Conservation (phyloP, 1,140 invertebrate species). For the Bactericera cockerelli region DNA sequence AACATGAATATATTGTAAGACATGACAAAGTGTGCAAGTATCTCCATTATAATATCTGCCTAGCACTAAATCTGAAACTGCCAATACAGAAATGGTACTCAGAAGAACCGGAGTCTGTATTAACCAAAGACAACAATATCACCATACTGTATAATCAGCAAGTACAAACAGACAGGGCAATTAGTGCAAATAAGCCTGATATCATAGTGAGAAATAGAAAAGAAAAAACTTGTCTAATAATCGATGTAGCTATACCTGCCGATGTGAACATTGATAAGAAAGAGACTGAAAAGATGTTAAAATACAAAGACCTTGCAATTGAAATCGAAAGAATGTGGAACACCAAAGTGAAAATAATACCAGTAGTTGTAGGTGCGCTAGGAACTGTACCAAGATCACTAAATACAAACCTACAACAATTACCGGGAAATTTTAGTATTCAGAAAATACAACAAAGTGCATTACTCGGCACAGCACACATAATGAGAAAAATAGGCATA, state of each 20-base stretch:
- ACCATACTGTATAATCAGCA: background rate
- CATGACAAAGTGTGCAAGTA: slow-evolving; percentile 4
- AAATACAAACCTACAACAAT: background rate
- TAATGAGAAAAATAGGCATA: too few relatives aligned
- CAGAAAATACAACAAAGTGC: background rate
- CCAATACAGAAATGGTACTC: background rate
- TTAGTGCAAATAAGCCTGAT: background rate
- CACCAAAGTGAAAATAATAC: background rate
- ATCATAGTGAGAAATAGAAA: background rate
- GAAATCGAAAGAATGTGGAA: slow-evolving; percentile 6
- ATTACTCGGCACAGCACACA: background rate
- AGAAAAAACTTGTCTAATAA: background rate
- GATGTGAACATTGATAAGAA: background rate
- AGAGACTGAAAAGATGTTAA: slow-evolving; percentile 1
- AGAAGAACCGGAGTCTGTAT: background rate
- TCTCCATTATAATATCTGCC: background rate
- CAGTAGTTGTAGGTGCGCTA: background rate
- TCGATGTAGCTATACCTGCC: background rate
- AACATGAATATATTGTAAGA: background rate
- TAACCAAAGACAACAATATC: background rate
- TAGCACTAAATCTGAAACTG: background rate
- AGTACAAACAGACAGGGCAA: background rate
- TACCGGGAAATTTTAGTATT: background rate
- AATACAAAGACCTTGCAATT: background rate
- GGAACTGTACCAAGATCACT: background rate